phyloP scores from a whole-genome alignment of 2,888 invertebrate species.

The Lutraria lutraria region DNA sequence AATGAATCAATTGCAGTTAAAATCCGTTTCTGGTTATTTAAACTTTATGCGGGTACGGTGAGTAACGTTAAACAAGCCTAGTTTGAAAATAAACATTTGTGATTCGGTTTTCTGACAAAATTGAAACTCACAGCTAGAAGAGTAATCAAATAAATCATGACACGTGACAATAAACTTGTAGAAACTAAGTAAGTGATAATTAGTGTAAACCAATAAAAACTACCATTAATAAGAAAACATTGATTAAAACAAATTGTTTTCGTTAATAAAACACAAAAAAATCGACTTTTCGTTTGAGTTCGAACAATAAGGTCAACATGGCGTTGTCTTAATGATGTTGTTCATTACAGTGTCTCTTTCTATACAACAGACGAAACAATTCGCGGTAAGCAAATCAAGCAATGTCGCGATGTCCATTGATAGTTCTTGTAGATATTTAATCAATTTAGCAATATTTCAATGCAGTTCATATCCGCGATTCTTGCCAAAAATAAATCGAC shows the following conservation, averaged over 20 bases:
- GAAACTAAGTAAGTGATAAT: neutral
- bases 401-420: no score
- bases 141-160: no score
- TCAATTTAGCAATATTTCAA: neutral
- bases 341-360: no score
- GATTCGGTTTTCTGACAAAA: neutral
- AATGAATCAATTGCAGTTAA: neutral
- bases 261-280: no score
- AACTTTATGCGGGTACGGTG: neutral
- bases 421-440: neutral
- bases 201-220: neutral
- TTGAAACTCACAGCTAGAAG: no score
- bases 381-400: no score
- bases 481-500: slow-evolving; percentile 12
- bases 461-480: neutral
- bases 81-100: neutral
- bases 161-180: neutral
- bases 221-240: no score
- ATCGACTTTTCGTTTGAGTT: no score
- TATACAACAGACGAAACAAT: no score
- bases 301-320: no score
- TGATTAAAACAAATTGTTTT: no score
- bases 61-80: neutral
- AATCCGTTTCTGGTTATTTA: neutral
- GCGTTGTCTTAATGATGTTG: no score